Conservation (phyloP, 2,113 vertebrate genomes). For the Panurus biarmicus region DNA sequence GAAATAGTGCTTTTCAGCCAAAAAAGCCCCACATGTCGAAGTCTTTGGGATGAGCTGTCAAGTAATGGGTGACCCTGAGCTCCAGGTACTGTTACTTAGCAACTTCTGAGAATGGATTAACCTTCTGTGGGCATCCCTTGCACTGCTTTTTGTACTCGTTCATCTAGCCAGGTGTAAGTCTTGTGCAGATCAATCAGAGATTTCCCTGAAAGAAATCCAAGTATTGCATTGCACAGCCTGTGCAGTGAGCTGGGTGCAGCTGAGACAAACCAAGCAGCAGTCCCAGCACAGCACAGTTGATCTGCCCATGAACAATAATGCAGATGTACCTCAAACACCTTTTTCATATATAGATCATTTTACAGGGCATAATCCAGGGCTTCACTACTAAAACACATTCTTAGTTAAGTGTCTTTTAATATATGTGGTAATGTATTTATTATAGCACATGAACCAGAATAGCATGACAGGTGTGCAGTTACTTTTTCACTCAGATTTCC, state of each 20-base stretch:
- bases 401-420: background rate
- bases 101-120: conserved; percentile 42
- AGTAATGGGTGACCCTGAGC: conserved; percentile 21
- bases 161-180: background rate
- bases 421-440: background rate
- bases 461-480: background rate
- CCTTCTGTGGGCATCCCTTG: background rate
- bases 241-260: background rate
- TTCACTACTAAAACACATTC: background rate
- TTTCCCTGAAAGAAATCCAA: background rate
- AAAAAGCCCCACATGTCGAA: background rate
- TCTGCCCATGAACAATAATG: background rate
- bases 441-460: background rate
- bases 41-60: background rate
- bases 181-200: background rate
- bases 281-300: background rate
- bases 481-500: background rate
- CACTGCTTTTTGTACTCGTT: background rate
- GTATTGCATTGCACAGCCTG: background rate
- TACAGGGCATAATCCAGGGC: background rate
- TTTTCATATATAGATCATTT: background rate
- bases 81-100: conserved; percentile 35
- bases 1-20: background rate
- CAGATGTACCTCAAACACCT: background rate
- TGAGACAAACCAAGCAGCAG: background rate